Conservation (phyloP, 2,888 invertebrate species). For the Patella ulyssiponensis region DNA sequence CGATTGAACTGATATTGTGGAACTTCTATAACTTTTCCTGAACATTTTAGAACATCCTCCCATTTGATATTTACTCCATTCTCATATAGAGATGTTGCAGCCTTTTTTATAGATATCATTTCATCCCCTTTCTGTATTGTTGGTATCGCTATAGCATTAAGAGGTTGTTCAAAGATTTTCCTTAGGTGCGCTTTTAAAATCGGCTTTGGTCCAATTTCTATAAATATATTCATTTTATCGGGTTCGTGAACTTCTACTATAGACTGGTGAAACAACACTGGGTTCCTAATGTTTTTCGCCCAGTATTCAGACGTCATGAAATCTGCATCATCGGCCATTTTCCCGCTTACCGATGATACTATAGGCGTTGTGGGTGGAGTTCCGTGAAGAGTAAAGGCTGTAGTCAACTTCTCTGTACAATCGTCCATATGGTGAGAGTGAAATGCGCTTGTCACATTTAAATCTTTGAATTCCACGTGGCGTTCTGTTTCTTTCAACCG, state of each 20-base stretch:
- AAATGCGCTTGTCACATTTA: constrained; percentile 32
- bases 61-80: neutral
- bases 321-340: neutral
- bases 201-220: constrained; percentile 37
- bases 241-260: constrained; percentile 2
- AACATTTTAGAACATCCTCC: neutral
- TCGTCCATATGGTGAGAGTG: constrained; percentile 34
- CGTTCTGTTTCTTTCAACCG: constrained; percentile 22
- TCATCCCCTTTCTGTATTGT: neutral
- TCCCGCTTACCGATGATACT: constrained; percentile 31
- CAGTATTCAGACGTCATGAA: constrained; percentile 26
- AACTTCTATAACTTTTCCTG: constrained; percentile 3
- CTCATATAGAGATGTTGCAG: neutral
- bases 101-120: neutral
- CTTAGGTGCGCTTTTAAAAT: constrained; percentile 28
- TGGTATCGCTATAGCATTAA: neutral
- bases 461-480: constrained; percentile 15
- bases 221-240: constrained; percentile 12
- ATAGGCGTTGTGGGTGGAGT: constrained; percentile 1
- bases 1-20: constrained; percentile 46
- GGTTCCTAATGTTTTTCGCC: constrained; percentile 30
- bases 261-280: constrained; percentile 28
- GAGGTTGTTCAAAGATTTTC: constrained; percentile 18
- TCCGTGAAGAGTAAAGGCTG: neutral
- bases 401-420: constrained; percentile 10